Evolutionary conservation across 2,797 vertebrate species (phyloP).

Genomic region (Oophaga sylvatica): DNA sequence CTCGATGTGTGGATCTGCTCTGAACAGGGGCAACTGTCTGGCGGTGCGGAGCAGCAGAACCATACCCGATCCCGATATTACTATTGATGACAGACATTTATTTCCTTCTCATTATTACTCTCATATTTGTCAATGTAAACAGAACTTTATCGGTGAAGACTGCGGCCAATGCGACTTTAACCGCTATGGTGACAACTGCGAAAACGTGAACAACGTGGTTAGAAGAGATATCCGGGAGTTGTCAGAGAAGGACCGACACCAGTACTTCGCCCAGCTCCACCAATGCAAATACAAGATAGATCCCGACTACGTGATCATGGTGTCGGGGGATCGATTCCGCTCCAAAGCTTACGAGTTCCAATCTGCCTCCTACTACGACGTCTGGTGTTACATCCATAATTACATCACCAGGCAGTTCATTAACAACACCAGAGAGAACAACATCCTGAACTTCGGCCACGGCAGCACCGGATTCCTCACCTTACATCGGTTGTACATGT

Average conservation of each 20-base stretch:
- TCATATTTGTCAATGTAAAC: neutral
- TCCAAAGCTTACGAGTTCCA: fast-evolving
- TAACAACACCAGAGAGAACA: neutral
- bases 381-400: neutral
- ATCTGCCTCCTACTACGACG: neutral
- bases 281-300: neutral
- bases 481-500: neutral
- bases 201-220: fast-evolving
- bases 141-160: neutral
- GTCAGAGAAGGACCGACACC: fast-evolving
- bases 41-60: fast-evolving
- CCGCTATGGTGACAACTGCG: neutral
- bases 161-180: neutral
- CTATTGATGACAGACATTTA: fast-evolving
- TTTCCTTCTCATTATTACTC: neutral
- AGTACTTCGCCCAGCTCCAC: neutral
- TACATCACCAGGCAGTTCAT: neutral
- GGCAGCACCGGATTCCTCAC: neutral
- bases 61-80: fast-evolving
- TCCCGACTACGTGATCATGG: neutral
- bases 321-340: neutral
- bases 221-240: neutral
- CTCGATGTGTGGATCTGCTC: neutral
- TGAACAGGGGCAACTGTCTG: neutral
- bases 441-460: neutral